phyloP scores from a whole-genome alignment of 2,888 invertebrate species.

The Onchidella celtica region DNA sequence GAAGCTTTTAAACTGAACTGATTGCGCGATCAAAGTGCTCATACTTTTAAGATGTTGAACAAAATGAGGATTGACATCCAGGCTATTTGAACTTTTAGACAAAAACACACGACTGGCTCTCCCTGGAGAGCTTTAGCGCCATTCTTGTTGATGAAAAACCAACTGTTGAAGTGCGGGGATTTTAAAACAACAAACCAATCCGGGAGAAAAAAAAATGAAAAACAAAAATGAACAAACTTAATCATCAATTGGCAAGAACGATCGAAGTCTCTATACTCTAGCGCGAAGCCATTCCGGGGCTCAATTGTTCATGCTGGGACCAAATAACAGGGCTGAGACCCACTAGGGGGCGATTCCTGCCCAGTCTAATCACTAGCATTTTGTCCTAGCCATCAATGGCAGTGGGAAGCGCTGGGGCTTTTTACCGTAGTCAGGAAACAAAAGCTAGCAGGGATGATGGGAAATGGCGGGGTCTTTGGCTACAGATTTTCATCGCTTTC shows the following conservation, averaged over 20 bases:
- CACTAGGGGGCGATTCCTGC: slow-evolving; percentile 21
- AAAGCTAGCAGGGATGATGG: slow-evolving; percentile 30
- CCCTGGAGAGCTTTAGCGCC: too few species aligned
- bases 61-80: too few species aligned
- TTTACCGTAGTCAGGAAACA: slow-evolving; percentile 31
- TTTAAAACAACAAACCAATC: too few species aligned
- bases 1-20: too few species aligned
- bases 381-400: slow-evolving; percentile 35
- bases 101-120: too few species aligned
- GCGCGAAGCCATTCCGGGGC: slow-evolving; percentile 43
- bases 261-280: slow-evolving; percentile 30
- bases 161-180: too few species aligned
- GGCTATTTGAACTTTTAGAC: too few species aligned
- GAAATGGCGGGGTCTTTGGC: slow-evolving; percentile 37
- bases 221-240: slow-evolving; percentile 18
- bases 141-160: too few species aligned
- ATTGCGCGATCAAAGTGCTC: too few species aligned
- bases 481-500: slow-evolving; percentile 35
- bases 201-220: neutral
- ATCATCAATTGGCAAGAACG: slow-evolving; percentile 19
- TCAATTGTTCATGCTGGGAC: slow-evolving; percentile 38
- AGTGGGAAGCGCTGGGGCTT: slow-evolving; percentile 20
- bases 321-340: slow-evolving; percentile 36
- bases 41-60: too few species aligned
- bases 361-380: slow-evolving; percentile 42